A percentile compares a stretch with the other conserved stretches of the same genome.
Evolutionary conservation across 1,140 invertebrate species (phyloP).

Genomic region (Whitmania pigra): DNA sequence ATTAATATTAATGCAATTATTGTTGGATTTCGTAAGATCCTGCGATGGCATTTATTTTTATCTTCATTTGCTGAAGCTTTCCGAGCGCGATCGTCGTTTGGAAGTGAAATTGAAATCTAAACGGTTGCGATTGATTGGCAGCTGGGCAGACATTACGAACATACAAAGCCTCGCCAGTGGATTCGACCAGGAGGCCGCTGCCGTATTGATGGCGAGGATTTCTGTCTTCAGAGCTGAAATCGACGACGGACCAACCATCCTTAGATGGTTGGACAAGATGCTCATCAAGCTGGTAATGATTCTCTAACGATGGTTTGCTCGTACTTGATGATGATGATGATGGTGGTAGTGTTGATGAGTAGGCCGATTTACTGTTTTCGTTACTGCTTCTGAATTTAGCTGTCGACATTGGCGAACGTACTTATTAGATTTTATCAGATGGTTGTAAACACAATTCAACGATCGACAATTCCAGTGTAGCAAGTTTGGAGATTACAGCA

Average conservation of each 20-base stretch:
- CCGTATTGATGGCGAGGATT: constrained; percentile 89
- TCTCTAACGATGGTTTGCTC: too few species aligned
- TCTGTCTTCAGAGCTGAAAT: constrained; percentile 89
- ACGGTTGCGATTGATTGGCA: constrained; percentile 29
- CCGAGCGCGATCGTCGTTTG: not conserved
- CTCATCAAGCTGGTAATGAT: constrained; percentile 72
- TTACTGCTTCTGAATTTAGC: too few species aligned
- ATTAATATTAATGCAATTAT: not conserved
- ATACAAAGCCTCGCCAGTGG: constrained; percentile 59
- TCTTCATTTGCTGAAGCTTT: not conserved
- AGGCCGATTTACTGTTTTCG: too few species aligned
- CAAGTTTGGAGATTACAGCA: constrained; percentile 95
- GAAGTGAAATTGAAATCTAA: not conserved
- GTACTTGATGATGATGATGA: too few species aligned
- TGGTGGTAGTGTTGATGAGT: too few species aligned
- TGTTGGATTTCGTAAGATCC: not conserved
- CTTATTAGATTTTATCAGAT: not conserved
- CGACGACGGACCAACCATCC: constrained; percentile 84
- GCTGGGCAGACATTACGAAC: constrained; percentile 48
- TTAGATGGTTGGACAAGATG: constrained; percentile 95
- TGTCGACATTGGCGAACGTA: too few species aligned
- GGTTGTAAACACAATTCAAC: not conserved
- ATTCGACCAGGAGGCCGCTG: constrained; percentile 93
- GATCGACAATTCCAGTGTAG: constrained; percentile 68
- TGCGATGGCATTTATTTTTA: not conserved